phyloP scores from a whole-genome alignment of 2,888 invertebrate species.

The Aelia acuminata region DNA sequence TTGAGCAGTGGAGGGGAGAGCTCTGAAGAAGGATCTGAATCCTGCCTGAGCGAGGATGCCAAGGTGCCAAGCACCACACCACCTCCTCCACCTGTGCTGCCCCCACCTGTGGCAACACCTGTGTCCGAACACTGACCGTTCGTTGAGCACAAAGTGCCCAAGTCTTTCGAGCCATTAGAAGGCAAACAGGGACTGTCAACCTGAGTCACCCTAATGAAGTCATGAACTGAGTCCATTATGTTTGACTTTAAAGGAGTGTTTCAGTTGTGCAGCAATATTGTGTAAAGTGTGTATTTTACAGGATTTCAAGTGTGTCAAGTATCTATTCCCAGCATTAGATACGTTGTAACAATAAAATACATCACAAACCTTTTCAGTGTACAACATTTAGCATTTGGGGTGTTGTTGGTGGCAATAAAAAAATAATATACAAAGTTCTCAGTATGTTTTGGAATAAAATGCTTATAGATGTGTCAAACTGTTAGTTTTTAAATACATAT shows the following conservation, averaged over 20 bases:
- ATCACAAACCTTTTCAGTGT: slow-evolving; percentile 7
- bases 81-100: slow-evolving; percentile 56
- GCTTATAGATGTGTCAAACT: not conserved
- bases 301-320: slow-evolving; percentile 17
- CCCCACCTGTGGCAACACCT: slow-evolving; percentile 16
- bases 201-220: slow-evolving; percentile 2
- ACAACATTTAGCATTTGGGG: slow-evolving; percentile 15
- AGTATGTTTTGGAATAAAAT: not conserved
- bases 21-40: slow-evolving; percentile 66
- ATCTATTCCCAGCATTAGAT: not conserved
- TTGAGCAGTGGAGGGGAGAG: slow-evolving; percentile 65
- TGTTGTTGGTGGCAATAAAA: not conserved
- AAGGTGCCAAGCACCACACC: slow-evolving; percentile 62
- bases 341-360: not conserved
- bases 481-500: too few relatives aligned
- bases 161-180: slow-evolving; percentile 42
- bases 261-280: slow-evolving; percentile 39
- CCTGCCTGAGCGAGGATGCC: slow-evolving; percentile 66
- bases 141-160: slow-evolving; percentile 50
- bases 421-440: not conserved
- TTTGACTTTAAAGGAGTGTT: not conserved
- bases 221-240: not conserved
- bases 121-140: slow-evolving; percentile 32
- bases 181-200: slow-evolving; percentile 35
- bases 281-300: slow-evolving; percentile 7